phyloP scores from a whole-genome alignment of 2,113 vertebrate genomes.

The Danio rerio region DNA sequence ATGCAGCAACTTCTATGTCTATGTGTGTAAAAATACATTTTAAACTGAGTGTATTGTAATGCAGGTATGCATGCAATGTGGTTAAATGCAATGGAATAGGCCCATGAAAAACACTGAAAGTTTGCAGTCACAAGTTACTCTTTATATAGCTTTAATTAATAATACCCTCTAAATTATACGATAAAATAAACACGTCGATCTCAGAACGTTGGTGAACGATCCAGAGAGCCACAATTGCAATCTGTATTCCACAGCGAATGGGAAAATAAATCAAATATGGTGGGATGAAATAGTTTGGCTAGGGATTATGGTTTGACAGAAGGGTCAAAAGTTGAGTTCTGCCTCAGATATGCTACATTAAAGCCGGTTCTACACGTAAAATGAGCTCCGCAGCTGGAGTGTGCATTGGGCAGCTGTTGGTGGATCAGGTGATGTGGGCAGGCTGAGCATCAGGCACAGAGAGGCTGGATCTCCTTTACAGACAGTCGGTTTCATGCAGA shows the following conservation, averaged over 20 bases:
- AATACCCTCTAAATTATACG: slow-evolving; percentile 50
- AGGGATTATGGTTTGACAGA: slow-evolving; percentile 5
- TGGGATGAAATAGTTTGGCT: slow-evolving; percentile 7
- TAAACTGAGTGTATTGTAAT: too few species aligned
- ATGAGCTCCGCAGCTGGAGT: slow-evolving; percentile 8
- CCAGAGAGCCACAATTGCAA: slow-evolving; percentile 45
- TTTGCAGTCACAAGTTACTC: not conserved
- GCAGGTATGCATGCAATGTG: too few species aligned
- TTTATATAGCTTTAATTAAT: slow-evolving; percentile 37
- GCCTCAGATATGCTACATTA: not conserved
- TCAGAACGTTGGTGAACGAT: slow-evolving; percentile 49
- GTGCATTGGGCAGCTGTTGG: not conserved
- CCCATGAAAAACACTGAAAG: too few species aligned
- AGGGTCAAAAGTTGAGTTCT: slow-evolving; percentile 26
- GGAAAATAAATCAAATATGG: slow-evolving; percentile 33
- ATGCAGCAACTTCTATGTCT: too few species aligned
- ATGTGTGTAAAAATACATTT: too few species aligned
- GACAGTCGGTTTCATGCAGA: slow-evolving; percentile 59
- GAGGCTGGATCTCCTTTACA: slow-evolving; percentile 42
- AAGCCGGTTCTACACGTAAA: not conserved
- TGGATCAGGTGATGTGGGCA: slow-evolving; percentile 25
- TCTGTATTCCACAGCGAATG: slow-evolving; percentile 44
- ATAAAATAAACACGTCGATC: slow-evolving; percentile 54
- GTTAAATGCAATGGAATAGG: too few species aligned
- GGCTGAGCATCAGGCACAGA: slow-evolving; percentile 17